A percentile compares a stretch with the other conserved stretches of the same genome.
phyloP scores from a whole-genome alignment of 2,888 invertebrate species.

The Chrysodeixis includens region DNA sequence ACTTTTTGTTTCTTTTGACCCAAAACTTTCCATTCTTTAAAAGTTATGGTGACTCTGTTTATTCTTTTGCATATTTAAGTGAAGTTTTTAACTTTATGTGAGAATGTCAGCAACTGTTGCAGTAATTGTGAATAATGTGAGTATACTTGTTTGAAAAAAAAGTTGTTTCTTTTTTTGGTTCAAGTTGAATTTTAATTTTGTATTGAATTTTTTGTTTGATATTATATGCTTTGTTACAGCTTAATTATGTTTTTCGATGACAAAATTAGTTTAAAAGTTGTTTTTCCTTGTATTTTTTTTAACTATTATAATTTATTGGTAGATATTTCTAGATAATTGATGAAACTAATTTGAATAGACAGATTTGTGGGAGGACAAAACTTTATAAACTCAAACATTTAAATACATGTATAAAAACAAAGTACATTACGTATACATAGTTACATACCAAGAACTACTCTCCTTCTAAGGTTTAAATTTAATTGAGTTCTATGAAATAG shows the following conservation, averaged over 20 bases:
- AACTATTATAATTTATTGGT: neutral
- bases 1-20: neutral
- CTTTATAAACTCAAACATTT: too few relatives aligned
- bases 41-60: slow-evolving; percentile 7
- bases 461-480: neutral
- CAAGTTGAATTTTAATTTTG: slow-evolving; percentile 21
- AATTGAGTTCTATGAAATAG: neutral
- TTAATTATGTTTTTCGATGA: too few relatives aligned
- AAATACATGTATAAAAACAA: too few relatives aligned
- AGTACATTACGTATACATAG: neutral
- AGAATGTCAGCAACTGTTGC: slow-evolving; percentile 38
- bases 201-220: neutral
- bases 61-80: slow-evolving; percentile 8
- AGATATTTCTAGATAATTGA: too few relatives aligned
- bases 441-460: neutral
- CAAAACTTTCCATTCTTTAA: slow-evolving; percentile 11
- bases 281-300: neutral
- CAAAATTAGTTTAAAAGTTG: neutral
- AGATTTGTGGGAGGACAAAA: too few relatives aligned
- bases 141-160: slow-evolving; percentile 9
- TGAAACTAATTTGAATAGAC: too few relatives aligned
- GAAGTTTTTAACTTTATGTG: slow-evolving; percentile 26
- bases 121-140: slow-evolving; percentile 13
- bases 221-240: too few relatives aligned
- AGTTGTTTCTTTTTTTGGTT: slow-evolving; percentile 29